Conservation (phyloP, 2,888 invertebrate genomes). For the Epistrophe eligans region DNA sequence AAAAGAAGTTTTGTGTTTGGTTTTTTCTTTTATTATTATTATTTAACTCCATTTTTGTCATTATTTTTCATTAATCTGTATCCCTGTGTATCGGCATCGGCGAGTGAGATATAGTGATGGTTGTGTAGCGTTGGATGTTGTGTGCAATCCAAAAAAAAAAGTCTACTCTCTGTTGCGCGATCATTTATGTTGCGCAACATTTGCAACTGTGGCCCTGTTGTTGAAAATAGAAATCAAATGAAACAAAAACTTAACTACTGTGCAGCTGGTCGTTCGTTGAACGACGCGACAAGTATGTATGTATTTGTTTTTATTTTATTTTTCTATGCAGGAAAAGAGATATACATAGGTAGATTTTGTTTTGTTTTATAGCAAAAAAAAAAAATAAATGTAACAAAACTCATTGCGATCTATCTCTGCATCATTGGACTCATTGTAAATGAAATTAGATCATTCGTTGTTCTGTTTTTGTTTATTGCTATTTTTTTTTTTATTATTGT, state of each 20-base stretch:
- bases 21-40: too few species aligned
- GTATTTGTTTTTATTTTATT: slow-evolving; percentile 3
- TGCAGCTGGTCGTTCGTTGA: slow-evolving; percentile 47
- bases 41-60: too few species aligned
- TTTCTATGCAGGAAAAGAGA: slow-evolving; percentile 51
- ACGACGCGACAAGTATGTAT: too few species aligned
- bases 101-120: background rate
- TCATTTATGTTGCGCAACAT: slow-evolving; percentile 68
- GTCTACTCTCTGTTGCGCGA: slow-evolving; percentile 63
- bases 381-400: slow-evolving; percentile 19
- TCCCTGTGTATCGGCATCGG: background rate
- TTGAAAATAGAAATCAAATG: slow-evolving; percentile 47
- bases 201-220: slow-evolving; percentile 58
- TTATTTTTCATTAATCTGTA: background rate
- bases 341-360: slow-evolving; percentile 3
- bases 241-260: background rate
- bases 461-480: background rate
- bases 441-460: slow-evolving; percentile 41
- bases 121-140: slow-evolving; percentile 15
- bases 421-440: slow-evolving; percentile 45
- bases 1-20: too few species aligned
- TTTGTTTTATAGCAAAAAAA: slow-evolving; percentile 21
- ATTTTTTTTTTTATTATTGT: slow-evolving; percentile 1
- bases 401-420: slow-evolving; percentile 43
- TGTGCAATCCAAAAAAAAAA: slow-evolving; percentile 49